phyloP scores from a whole-genome alignment of 1,140 invertebrate species.

The Pygmarrhopalites habei region DNA sequence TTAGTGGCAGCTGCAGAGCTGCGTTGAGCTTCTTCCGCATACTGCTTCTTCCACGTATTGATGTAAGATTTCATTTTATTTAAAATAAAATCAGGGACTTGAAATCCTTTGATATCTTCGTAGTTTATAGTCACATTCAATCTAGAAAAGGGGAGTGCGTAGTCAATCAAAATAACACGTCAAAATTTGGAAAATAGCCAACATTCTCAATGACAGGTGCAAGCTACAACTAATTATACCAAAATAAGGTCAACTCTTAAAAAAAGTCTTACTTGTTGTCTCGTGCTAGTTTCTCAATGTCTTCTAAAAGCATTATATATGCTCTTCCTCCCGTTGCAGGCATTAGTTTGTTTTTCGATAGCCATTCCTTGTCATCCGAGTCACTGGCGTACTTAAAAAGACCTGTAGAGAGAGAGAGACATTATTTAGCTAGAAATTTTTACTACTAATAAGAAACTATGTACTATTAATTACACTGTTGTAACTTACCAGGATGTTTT shows the following conservation, averaged over 20 bases:
- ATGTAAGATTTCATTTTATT: slow-evolving; percentile 39
- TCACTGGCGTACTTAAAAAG: slow-evolving; percentile 70
- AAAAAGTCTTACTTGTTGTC: slow-evolving; percentile 35
- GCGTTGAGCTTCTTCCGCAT: slow-evolving; percentile 33
- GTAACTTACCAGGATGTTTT: slow-evolving; percentile 68
- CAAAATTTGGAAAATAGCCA: neutral
- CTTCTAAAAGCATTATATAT: slow-evolving; percentile 71
- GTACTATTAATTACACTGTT: too few species aligned
- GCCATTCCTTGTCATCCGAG: slow-evolving; percentile 73
- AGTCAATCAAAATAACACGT: neutral
- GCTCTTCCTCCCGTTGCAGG: slow-evolving; percentile 69
- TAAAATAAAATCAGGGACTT: slow-evolving; percentile 38
- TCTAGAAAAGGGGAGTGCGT: too few species aligned
- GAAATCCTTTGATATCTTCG: slow-evolving; percentile 39
- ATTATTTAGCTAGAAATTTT: too few species aligned
- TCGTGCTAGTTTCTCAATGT: slow-evolving; percentile 62
- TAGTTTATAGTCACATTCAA: slow-evolving; percentile 39
- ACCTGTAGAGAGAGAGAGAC: too few species aligned
- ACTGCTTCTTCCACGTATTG: slow-evolving; percentile 38
- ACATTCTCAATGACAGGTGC: neutral
- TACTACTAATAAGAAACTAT: too few species aligned
- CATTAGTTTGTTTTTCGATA: slow-evolving; percentile 65
- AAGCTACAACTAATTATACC: neutral
- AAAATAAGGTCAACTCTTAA: neutral
- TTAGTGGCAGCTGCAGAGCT: slow-evolving; percentile 1